Evolutionary conservation across 2,888 invertebrate genomes (phyloP).

Genomic region (Euphydryas editha): DNA sequence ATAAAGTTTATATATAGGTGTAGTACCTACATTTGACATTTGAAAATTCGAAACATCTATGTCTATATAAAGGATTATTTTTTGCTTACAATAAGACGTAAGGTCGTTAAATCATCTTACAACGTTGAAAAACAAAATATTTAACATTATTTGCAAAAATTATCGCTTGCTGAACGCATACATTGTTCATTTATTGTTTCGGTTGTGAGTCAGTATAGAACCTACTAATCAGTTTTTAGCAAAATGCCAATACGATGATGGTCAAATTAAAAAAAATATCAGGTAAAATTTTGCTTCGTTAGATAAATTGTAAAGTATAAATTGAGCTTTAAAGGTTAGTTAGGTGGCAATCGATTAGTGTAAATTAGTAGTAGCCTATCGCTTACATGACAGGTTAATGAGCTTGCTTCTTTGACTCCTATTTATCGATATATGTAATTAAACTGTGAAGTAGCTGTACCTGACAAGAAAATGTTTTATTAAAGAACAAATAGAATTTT

Average conservation of each 20-base stretch:
- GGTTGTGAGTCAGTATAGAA: constrained; percentile 20
- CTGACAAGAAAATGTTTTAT: background rate
- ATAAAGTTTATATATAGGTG: too few species aligned
- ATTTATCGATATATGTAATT: background rate
- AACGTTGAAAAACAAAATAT: too few species aligned
- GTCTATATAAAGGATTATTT: too few species aligned
- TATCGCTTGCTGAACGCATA: constrained; percentile 20
- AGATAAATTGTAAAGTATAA: background rate
- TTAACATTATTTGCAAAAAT: constrained; percentile 24
- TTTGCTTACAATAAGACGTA: too few species aligned
- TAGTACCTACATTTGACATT: too few species aligned
- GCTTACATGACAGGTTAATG: background rate
- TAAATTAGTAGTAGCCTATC: background rate
- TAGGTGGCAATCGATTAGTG: constrained; percentile 4
- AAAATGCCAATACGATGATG: constrained; percentile 30
- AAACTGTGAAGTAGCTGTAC: background rate
- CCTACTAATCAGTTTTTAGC: constrained; percentile 25
- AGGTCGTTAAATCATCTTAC: too few species aligned
- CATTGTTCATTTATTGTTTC: constrained; percentile 21
- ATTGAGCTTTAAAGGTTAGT: background rate
- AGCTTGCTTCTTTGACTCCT: background rate
- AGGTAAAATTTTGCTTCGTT: background rate
- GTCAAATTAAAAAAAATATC: background rate
- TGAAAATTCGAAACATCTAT: too few species aligned
- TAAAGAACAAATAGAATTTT: too few species aligned